Base-by-base conservation (phyloP, 2,113 vertebrate species). In the Herpetotheres cachinnans region DNA sequence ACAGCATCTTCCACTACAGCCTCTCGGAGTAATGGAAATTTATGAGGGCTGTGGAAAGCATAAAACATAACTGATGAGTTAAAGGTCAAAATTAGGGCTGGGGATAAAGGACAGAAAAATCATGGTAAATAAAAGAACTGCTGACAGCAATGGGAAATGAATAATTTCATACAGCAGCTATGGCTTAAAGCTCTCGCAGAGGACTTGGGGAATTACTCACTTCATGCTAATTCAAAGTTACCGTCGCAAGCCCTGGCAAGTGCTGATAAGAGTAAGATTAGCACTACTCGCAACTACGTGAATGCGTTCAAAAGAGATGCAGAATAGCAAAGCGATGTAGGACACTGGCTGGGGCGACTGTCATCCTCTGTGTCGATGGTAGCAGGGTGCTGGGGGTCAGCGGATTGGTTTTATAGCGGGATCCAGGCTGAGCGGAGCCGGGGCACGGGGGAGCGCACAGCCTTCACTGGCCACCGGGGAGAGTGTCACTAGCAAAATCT, bases 221-320 rank as follows among this genome's bases (percentile, higher is more conserved):
- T 55, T 82, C 66, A 40, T 70, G 80, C 36, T 90, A 74, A 96
- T 95, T 80, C 76, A 78, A 58, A 91, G 90, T 50, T 63, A 25
- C 69, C 7, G 1, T 56, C 86, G 65, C 49, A 74, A 79, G 79
- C 69, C 84, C 95, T 96, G 93, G 87, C 1, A 17, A 26, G 29
- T 27, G 56, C 81, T 96, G 93, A 95, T 97, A 95, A 95, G 84
- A 70, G 77, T 26, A 19, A 93, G 81, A 91, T 93, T 40, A 86
- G 52, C 74, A 21, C 4, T 4, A 16, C 52, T 61, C 0, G 2
- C 40, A 46, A 32, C 72, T 46, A 22, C 5, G 11, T 50, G 85
- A 58, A 59, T 11, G 27, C 0, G 2, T 59, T 82, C 59, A n/a
- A 36, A 61, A 52, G 55, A 90, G 56, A 27, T 1, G 2, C 30